These are phyloP conservation scores for Tromatobia lineatoria DNA, from an alignment of 2,888 invertebrate species.

Conservation along the genomic window DNA sequence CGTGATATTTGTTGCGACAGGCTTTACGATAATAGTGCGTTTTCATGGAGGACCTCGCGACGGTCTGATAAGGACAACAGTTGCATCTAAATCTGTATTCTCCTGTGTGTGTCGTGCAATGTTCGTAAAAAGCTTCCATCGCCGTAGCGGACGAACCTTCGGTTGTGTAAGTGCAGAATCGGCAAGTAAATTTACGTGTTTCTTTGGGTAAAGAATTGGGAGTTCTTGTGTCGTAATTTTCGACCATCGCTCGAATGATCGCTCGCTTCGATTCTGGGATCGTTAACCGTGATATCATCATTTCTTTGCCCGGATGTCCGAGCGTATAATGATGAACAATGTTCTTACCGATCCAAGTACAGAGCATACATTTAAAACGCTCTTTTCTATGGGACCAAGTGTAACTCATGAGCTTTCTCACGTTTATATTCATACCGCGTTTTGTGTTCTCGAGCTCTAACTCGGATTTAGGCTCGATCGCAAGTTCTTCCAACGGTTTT, in stretches of 20 bases:
- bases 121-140: slow-evolving; percentile 89
- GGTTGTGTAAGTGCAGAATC: slow-evolving; percentile 80
- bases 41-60: slow-evolving; percentile 80
- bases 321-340: slow-evolving; percentile 90
- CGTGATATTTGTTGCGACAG: slow-evolving; percentile 73
- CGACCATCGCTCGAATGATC: slow-evolving; percentile 86
- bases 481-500: slow-evolving; percentile 57
- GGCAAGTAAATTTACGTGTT: slow-evolving; percentile 77
- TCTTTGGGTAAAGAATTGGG: slow-evolving; percentile 48
- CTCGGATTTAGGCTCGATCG: slow-evolving; percentile 47
- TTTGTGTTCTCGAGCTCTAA: slow-evolving; percentile 85
- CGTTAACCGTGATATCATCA: slow-evolving; percentile 88
- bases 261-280: slow-evolving; percentile 86
- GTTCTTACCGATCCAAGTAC: slow-evolving; percentile 87
- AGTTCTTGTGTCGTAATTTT: slow-evolving; percentile 79
- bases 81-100: slow-evolving; percentile 91
- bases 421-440: slow-evolving; percentile 76
- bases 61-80: slow-evolving; percentile 86
- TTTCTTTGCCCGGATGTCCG: slow-evolving; percentile 89
- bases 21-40: slow-evolving; percentile 81
- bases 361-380: slow-evolving; percentile 88
- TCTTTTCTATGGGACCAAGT: slow-evolving; percentile 71
- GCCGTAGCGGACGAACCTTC: slow-evolving; percentile 71
- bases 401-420: slow-evolving; percentile 75
- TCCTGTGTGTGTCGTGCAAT: slow-evolving; percentile 92